Conservation (phyloP, 2,888 invertebrate species). For the Diarsia mendica region DNA sequence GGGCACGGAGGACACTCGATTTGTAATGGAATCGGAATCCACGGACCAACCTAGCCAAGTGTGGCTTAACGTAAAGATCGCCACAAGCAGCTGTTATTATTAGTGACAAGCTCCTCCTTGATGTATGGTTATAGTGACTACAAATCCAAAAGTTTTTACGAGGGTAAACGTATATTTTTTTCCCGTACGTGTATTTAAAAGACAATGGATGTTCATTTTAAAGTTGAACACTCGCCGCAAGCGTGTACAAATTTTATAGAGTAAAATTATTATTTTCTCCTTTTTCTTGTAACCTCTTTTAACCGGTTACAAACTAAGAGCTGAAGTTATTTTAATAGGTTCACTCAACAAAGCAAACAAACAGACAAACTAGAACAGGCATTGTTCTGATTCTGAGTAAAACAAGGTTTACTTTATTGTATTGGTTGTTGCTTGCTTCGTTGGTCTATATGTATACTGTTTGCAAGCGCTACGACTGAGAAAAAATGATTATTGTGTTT, state of each 20-base stretch:
- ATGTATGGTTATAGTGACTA: no score
- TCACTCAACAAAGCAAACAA: not conserved
- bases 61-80: no score
- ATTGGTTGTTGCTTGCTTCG: not conserved
- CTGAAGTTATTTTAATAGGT: not conserved
- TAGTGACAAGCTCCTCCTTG: no score
- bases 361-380: not conserved
- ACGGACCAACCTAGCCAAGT: no score
- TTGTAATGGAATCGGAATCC: no score
- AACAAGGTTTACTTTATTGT: not conserved
- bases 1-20: no score
- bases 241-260: slow-evolving; percentile 23
- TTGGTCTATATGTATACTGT: not conserved
- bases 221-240: not conserved
- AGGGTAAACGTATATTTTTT: not conserved
- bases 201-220: slow-evolving; percentile 1
- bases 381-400: not conserved
- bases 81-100: no score
- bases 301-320: not conserved
- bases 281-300: slow-evolving; percentile 34
- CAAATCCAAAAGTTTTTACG: not conserved
- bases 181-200: not conserved
- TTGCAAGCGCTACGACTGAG: not conserved
- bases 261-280: slow-evolving; percentile 21
- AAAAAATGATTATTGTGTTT: not conserved